phyloP scores from a whole-genome alignment of 2,888 invertebrate species.

The Ypsolopha sequella region DNA sequence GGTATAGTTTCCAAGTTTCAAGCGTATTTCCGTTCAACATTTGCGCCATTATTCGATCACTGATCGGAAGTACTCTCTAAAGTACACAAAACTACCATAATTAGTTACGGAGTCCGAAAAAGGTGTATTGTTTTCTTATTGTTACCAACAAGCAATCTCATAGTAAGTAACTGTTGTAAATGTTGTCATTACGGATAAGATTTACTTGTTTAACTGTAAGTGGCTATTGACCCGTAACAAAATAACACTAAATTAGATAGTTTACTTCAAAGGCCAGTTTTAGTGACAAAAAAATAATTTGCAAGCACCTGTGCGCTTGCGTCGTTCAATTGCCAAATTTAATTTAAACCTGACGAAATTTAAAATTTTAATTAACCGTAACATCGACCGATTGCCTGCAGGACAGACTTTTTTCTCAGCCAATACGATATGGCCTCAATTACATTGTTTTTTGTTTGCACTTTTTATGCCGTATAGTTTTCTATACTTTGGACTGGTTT shows the following conservation, averaged over 20 bases:
- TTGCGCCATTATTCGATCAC: conserved; percentile 12
- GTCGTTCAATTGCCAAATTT: conserved; percentile 33
- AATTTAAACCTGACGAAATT: conserved; percentile 42
- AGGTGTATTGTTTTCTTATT: conserved; percentile 42
- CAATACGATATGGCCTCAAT: conserved; percentile 38
- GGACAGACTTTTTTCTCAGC: conserved; percentile 36
- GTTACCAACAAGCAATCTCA: neutral
- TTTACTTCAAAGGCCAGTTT: neutral
- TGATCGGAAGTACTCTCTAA: conserved; percentile 53
- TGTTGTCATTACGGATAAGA: no score
- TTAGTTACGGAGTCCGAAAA: conserved; percentile 57
- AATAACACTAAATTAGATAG: neutral
- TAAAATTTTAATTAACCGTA: conserved; percentile 53
- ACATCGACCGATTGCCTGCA: conserved; percentile 33
- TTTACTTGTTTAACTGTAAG: no score
- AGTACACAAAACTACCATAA: conserved; percentile 61
- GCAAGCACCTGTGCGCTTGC: conserved; percentile 8
- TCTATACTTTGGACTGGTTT: conserved; percentile 46
- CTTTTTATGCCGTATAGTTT: conserved; percentile 55
- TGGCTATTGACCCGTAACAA: neutral
- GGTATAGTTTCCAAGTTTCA: neutral
- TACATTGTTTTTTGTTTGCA: conserved; percentile 36
- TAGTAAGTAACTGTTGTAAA: no score
- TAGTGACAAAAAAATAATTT: conserved; percentile 42
- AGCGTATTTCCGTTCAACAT: conserved; percentile 57